phyloP scores from a whole-genome alignment of 2,888 invertebrate species.

The Mesodorylaimus sp. region DNA sequence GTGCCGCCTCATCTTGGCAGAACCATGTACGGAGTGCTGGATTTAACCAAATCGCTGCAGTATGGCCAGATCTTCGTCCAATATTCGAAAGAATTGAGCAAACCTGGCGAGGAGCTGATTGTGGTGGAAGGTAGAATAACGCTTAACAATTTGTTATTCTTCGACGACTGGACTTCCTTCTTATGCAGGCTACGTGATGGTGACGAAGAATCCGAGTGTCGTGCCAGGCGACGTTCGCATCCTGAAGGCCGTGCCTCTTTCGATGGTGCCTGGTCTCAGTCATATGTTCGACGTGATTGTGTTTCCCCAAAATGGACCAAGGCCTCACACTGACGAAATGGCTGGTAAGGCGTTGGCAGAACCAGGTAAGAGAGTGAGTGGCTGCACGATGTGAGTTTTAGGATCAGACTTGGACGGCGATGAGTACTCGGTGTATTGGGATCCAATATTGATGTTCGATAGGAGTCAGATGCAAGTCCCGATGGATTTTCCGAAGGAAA shows the following conservation, averaged over 20 bases:
- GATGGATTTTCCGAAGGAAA: conserved; percentile 15
- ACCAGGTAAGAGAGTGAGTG: no score
- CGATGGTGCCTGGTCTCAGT: no score
- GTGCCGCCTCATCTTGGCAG: conserved; percentile 15
- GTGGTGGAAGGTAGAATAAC: no score
- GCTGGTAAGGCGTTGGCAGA: conserved; percentile 24
- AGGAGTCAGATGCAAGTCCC: conserved; percentile 20
- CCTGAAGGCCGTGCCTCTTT: conserved; percentile 23
- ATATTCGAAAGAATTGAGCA: conserved; percentile 14
- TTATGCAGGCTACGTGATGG: conserved; percentile 15
- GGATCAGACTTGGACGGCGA: conserved; percentile 36
- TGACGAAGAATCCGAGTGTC: conserved; percentile 34
- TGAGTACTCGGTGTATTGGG: conserved; percentile 33
- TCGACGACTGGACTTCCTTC: no score
- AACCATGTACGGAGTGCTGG: conserved; percentile 19
- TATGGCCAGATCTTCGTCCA: conserved; percentile 21
- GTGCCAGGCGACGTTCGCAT: conserved; percentile 32
- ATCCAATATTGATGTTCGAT: conserved; percentile 24
- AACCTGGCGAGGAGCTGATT: conserved; percentile 2
- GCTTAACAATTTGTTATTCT: no score
- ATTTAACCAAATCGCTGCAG: conserved; percentile 16
- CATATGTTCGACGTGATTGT: conserved; percentile 31
- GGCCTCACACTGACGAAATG: conserved; percentile 34
- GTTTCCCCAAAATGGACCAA: conserved; percentile 30
- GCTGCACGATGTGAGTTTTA: no score